Conservation (phyloP, 2,888 invertebrate genomes). For the Tipula lateralis region DNA sequence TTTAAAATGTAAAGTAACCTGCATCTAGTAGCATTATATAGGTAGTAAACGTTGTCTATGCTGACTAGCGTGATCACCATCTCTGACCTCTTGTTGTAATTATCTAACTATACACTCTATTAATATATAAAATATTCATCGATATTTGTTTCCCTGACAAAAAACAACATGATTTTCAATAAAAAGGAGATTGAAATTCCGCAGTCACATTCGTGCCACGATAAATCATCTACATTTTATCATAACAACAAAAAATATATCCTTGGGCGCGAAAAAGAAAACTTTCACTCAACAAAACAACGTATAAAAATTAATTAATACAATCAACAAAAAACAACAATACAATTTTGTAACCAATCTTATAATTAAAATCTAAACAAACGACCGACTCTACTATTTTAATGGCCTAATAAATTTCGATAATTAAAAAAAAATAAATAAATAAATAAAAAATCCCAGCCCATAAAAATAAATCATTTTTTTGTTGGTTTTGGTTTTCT, state of each 20-base stretch:
- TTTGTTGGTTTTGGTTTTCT: neutral
- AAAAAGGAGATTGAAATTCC: neutral
- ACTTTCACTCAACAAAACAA: neutral
- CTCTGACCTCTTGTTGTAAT: too few relatives aligned
- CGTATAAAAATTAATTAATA: slow-evolving; percentile 1
- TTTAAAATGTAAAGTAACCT: too few relatives aligned
- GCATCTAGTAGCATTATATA: too few relatives aligned
- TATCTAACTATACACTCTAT: too few relatives aligned
- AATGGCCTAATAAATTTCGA: slow-evolving; percentile 11
- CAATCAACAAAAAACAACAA: neutral
- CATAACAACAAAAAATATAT: neutral
- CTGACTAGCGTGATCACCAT: too few relatives aligned
- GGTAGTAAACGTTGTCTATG: too few relatives aligned
- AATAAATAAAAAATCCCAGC: neutral
- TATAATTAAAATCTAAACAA: neutral
- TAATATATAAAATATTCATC: neutral
- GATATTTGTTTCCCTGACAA: neutral
- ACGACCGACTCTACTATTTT: neutral
- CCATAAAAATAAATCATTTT: neutral
- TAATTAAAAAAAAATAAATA: neutral
- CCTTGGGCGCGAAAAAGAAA: neutral
- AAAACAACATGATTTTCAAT: neutral
- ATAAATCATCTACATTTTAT: neutral
- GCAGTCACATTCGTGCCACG: neutral
- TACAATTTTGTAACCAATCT: neutral